phyloP scores from a whole-genome alignment of 1,140 invertebrate genomes.

The Chrysomallon squamiferum region DNA sequence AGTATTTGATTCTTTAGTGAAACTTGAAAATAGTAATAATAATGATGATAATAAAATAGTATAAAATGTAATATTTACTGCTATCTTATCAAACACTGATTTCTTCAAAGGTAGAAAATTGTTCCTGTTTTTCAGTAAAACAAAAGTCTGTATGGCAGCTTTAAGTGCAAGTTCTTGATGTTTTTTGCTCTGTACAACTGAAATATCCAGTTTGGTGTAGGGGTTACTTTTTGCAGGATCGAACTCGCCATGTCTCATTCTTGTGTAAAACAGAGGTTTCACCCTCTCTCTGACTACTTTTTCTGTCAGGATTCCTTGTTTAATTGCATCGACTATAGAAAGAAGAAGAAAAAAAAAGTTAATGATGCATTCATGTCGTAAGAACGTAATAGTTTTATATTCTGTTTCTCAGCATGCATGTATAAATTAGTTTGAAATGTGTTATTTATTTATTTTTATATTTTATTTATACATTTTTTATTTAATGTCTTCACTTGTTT shows the following conservation, averaged over 20 bases:
- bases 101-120: conserved; percentile 34
- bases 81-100: conserved; percentile 15
- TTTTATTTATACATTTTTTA: too few species aligned
- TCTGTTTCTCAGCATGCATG: too few species aligned
- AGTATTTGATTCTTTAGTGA: too few species aligned
- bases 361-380: too few species aligned
- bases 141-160: conserved; percentile 53
- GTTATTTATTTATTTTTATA: too few species aligned
- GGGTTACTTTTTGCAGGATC: conserved; percentile 56
- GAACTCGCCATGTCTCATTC: conserved; percentile 59
- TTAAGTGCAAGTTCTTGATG: conserved; percentile 43
- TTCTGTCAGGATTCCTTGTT: conserved; percentile 38
- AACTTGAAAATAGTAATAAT: too few species aligned
- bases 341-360: conserved; percentile 6
- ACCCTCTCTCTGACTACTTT: conserved; percentile 32
- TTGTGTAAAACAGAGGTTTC: conserved; percentile 59
- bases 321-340: conserved; percentile 43
- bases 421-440: too few species aligned
- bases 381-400: too few species aligned
- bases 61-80: conserved; percentile 27
- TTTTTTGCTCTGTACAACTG: conserved; percentile 43
- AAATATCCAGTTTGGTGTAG: conserved; percentile 36
- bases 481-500: too few species aligned
- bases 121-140: conserved; percentile 54
- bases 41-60: too few species aligned